phyloP scores from a whole-genome alignment of 2,797 vertebrate genomes.

The Centropyge bicolor region DNA sequence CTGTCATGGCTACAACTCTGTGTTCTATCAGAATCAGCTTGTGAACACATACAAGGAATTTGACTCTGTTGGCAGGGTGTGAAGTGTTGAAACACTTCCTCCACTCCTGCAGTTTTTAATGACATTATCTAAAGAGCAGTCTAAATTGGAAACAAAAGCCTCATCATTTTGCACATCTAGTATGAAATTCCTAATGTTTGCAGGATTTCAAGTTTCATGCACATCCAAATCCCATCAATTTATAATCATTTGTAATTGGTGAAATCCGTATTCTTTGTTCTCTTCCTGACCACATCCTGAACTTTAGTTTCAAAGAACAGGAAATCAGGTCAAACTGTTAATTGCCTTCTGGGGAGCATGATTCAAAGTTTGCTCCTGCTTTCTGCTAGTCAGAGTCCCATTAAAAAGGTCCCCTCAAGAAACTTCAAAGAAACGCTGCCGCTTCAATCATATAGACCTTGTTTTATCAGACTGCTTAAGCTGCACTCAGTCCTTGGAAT shows the following conservation, averaged over 20 bases:
- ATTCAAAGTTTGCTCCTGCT: conserved; percentile 47
- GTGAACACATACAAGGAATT: no score
- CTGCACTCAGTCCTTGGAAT: conserved; percentile 33
- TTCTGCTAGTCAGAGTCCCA: conserved; percentile 28
- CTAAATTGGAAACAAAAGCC: background rate
- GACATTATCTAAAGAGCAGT: background rate
- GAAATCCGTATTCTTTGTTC: conserved; percentile 6
- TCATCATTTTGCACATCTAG: background rate
- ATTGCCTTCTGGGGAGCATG: conserved; percentile 47
- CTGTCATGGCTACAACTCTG: no score
- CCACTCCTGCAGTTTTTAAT: background rate
- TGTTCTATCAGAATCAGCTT: no score
- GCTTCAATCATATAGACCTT: conserved; percentile 41
- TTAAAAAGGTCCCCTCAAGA: conserved; percentile 50
- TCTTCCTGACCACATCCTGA: conserved; percentile 45
- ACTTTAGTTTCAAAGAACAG: conserved; percentile 50
- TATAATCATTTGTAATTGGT: conserved; percentile 7
- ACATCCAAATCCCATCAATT: background rate
- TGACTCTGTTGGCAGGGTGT: background rate
- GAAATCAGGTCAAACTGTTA: conserved; percentile 68
- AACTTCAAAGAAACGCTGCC: conserved; percentile 52
- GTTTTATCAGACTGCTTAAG: conserved; percentile 29
- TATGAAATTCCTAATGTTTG: background rate
- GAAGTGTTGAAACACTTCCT: background rate
- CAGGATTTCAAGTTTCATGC: conserved; percentile 12